Base-by-base conservation (phyloP, 2,888 invertebrate genomes). In the Endomychus coccineus region DNA sequence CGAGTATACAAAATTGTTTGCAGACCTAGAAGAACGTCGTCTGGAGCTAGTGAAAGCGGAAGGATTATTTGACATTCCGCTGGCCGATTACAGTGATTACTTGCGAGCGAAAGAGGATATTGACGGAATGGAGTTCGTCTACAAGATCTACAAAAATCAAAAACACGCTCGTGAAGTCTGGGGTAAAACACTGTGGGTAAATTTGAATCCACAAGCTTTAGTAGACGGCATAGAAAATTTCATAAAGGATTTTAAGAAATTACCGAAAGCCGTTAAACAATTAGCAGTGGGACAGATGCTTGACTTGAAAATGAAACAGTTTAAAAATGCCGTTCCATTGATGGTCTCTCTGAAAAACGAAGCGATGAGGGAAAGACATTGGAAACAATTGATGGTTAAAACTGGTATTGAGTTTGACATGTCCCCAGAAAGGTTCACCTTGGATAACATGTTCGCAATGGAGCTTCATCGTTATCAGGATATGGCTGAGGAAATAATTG, bases 401-500 rank as follows among this genome's bases (percentile, higher is more conserved):
- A 94, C 92, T 9, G 82, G 83, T 59, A 68, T 80, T 52, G 69
- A 74, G 43, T 92, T 92, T 59, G 90, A 92, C 55, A 90, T 92
- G 83, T 74, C 84, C 2, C 80, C 88, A 2, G 83, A 87, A 12
- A 35, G 56, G 13, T 92, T 94, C 52, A 92, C 91, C 0, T 67
- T 94, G 41, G 87, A 88, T 40, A 89, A 91, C 58, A 85, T 94
- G 80, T 94, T 94, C 59, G 77, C 83, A 1, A 92, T 94, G 92
- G 84, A 94, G 54, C 66, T 92, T 40, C 86, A 89, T 52, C 77
- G 81, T 46, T 88, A 86, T 56, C 82, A 83, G 64, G 87, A 89
- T 0, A 82, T 84, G 3, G 90, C 90, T 21, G 83, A 83, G 51
- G 79, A 81, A 57, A 91, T 94, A 36, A 83, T 94, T 15, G 87